Evolutionary conservation across 2,797 vertebrate genomes (phyloP).

Genomic region (Melanotaenia trifasciata): DNA sequence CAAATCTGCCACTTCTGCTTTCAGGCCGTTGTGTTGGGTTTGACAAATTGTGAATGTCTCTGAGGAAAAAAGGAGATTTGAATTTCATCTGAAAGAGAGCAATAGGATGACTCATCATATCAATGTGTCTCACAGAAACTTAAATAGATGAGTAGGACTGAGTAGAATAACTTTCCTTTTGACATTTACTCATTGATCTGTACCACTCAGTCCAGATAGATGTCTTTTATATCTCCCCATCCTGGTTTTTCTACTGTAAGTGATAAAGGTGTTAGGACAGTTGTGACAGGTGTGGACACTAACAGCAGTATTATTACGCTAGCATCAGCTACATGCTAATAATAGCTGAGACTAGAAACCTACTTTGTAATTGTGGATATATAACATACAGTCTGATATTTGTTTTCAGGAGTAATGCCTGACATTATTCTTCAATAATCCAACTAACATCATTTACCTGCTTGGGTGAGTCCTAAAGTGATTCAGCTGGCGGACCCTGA

Average conservation of each 20-base stretch:
- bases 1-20: too few relatives aligned
- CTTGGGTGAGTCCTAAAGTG: not conserved
- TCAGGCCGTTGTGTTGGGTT: not conserved
- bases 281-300: not conserved
- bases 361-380: not conserved
- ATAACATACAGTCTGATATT: not conserved
- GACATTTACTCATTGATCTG: too few relatives aligned
- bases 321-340: not conserved
- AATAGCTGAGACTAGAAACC: not conserved
- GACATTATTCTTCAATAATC: not conserved
- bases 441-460: not conserved
- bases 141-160: not conserved
- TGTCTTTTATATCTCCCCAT: not conserved
- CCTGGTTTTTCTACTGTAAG: not conserved
- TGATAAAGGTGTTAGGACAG: not conserved
- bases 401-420: not conserved
- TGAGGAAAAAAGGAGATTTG: not conserved
- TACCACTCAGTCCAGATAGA: not conserved
- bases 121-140: not conserved
- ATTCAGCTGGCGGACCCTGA: not conserved
- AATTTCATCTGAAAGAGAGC: not conserved
- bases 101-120: not conserved
- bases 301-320: not conserved
- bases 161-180: not conserved
- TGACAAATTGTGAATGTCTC: not conserved